Base-by-base conservation (phyloP, 2,888 invertebrate species). In the Platycheirus rosarum region DNA sequence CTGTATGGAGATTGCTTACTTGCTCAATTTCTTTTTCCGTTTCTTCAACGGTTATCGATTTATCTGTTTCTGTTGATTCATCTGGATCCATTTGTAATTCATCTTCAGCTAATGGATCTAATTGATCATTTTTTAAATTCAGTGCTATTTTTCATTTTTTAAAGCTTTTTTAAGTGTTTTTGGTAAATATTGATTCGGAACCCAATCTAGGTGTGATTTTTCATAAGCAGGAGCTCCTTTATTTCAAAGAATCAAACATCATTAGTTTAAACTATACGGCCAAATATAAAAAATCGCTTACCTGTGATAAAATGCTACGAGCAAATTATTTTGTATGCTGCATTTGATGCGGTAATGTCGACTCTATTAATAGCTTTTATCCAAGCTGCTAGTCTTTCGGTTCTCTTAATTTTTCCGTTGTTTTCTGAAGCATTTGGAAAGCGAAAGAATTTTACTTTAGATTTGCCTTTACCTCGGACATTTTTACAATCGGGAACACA, bases 291-390 rank as follows among this genome's bases (percentile, higher is more conserved):
- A 40, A 9, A 0, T 20, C 11, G 2, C 11, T 11, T 60, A 60
- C 60, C 60, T 44, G 44, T n/a, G 2, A 8, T 1, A 44, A 60
- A 60, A 44, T 60, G 60, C 0, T 60, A n/a, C 8, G 29, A 26
- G 2, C 60, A 60, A 44, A 60, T 44, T 3, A 44, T n/a, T 60
- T 60, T 60, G 4, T 18, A 16, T 0, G 0, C 2, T 14, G n/a
- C 42, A 44, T 60, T 60, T 11, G 29, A 18, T n/a, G 0, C 11
- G 4, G 60, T 60, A 2, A 60, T 32, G n/a, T 60, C 60, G 1
- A 29, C 29, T 44, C 60, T 60, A 7, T 44, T 60, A 23, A 60
- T 42, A n/a, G 60, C 60, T 2, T 29, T 29, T 29, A 60, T 60
- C 60, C 60, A 60, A 7, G 29, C 29, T 18, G 26, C 14, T 13